Conservation (phyloP, 2,113 vertebrate genomes). For the Pithys albifrons region DNA sequence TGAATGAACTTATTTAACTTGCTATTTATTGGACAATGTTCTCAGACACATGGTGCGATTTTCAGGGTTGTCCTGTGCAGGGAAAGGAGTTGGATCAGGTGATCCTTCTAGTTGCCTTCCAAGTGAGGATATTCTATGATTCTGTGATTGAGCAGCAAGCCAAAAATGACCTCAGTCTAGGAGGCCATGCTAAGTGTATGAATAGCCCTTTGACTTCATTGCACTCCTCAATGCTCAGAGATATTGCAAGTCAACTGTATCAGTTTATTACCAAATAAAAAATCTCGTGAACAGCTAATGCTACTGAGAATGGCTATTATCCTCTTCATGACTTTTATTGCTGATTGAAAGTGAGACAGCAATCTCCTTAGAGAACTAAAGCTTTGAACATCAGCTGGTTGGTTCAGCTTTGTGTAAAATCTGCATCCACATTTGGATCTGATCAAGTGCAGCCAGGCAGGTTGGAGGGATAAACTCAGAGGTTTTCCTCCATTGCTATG, state of each 20-base stretch:
- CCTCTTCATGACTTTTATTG: neutral
- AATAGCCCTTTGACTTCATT: neutral
- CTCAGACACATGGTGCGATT: neutral
- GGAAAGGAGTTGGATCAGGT: neutral
- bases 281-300: neutral
- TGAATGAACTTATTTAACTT: neutral
- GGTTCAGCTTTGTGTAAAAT: neutral
- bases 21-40: rapidly evolving
- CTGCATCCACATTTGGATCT: neutral
- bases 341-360: neutral
- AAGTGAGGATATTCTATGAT: neutral
- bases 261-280: neutral
- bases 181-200: rapidly evolving
- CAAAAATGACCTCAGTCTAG: neutral
- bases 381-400: neutral
- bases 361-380: neutral
- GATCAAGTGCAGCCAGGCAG: neutral
- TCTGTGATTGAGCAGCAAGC: neutral
- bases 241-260: neutral
- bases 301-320: neutral
- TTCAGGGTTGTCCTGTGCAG: neutral
- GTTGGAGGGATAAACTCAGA: neutral
- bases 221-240: neutral
- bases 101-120: neutral
- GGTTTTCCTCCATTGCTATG: neutral